Conservation (phyloP, 2,797 vertebrate genomes). For the Tiaroga cobitis region DNA sequence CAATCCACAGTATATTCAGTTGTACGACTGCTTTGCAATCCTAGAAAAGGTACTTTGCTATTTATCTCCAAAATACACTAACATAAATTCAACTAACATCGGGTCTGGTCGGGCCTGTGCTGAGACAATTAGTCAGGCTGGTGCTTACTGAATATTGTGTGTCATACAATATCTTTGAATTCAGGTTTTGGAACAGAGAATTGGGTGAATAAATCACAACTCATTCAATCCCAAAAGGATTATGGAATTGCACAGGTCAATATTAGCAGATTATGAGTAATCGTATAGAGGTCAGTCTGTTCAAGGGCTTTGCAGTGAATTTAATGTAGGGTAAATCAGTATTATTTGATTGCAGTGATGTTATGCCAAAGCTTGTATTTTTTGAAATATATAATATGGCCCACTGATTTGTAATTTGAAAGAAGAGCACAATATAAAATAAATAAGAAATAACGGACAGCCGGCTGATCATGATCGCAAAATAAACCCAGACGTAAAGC, state of each 20-base stretch:
- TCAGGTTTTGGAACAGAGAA: conserved; percentile 41
- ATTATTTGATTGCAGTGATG: not conserved
- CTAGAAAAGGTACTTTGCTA: not conserved
- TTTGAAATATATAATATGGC: not conserved
- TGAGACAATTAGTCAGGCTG: conserved; percentile 28
- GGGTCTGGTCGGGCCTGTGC: conserved; percentile 34
- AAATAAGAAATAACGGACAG: not conserved
- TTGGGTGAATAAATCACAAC: conserved; percentile 32
- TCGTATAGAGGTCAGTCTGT: conserved; percentile 33
- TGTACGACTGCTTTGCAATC: not conserved
- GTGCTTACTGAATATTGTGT: conserved; percentile 45
- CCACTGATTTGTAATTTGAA: conserved; percentile 12
- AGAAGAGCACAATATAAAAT: not conserved
- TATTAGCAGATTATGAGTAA: conserved; percentile 50
- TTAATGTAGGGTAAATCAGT: conserved; percentile 10
- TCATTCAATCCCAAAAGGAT: conserved; percentile 43
- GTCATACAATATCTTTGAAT: conserved; percentile 36
- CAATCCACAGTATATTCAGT: conserved; percentile 13
- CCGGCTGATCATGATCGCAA: not conserved
- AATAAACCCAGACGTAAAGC: not conserved
- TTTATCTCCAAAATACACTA: not conserved
- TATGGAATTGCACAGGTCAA: conserved; percentile 46
- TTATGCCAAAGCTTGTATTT: not conserved
- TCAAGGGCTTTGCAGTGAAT: conserved; percentile 11
- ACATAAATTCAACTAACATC: conserved; percentile 35